phyloP scores from a whole-genome alignment of 2,797 vertebrate genomes.

The Mionectes olivaceus region DNA sequence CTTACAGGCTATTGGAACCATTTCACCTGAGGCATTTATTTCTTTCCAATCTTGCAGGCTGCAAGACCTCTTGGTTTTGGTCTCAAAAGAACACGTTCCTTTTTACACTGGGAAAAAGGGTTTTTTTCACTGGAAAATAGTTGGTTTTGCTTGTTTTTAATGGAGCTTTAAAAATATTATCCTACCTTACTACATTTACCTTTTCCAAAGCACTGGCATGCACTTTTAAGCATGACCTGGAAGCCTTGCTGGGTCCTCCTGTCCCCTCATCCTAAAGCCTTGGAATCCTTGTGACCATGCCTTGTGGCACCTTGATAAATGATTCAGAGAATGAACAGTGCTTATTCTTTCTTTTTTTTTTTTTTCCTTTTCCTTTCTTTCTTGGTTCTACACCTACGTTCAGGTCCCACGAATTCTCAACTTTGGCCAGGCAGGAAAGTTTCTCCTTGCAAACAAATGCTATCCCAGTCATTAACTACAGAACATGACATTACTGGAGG shows the following conservation, averaged over 20 bases:
- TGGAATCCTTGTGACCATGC: not conserved
- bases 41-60: not conserved
- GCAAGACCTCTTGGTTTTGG: not conserved
- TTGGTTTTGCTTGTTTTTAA: not conserved
- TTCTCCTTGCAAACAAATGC: not conserved
- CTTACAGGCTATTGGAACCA: not conserved
- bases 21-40: not conserved
- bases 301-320: not conserved
- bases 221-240: not conserved
- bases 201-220: not conserved
- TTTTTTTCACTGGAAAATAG: not conserved
- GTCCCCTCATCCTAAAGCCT: not conserved
- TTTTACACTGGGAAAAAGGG: not conserved
- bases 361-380: too few species aligned
- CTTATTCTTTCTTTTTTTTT: not conserved
- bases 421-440: not conserved
- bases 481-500: not conserved
- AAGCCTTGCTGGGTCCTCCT: not conserved
- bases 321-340: not conserved
- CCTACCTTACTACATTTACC: not conserved
- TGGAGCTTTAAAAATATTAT: not conserved
- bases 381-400: not conserved
- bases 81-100: rapidly evolving
- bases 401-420: not conserved
- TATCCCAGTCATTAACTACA: not conserved